Base-by-base conservation (phyloP, 2,888 invertebrate species). In the Agrypnus murinus region DNA sequence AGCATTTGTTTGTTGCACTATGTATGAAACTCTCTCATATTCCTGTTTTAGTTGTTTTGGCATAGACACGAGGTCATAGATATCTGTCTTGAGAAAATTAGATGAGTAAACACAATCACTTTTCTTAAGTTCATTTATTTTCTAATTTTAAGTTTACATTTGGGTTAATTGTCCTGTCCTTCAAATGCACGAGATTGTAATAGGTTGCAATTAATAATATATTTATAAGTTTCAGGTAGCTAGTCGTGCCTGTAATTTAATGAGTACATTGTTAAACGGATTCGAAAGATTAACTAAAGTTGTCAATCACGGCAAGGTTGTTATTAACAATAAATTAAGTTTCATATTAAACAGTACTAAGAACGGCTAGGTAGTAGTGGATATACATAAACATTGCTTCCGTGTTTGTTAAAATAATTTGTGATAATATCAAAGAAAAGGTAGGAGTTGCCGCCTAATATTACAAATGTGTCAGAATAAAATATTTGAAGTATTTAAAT, bases 241-340 rank as follows among this genome's bases (percentile, higher is more conserved):
- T 25, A 43, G 43, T 43, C 14, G 31, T 25, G 25, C 25, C 32
- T 55, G 14, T 34, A 34, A n/a, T 25, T 34, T 55, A 55, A 34
- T 55, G 34, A 55, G 34, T 55, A 34, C 34, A 55, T 55, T 32
- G 55, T 34, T 31, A 17, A 5, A 14, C 7, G 31, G 34, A 55
- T 55, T 55, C 15, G 5, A 25, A 25, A 17, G 36, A 55, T 55
- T 31, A 43, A 58, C 58, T 9, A 7, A 31, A 43, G 19, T 40
- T 58, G 58, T 58, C 58, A 58, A 58, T 58, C 58, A 58, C 12
- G 34, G 55, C 43, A 58, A 58, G 43, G 58, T 43, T 43, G 31
- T 12, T 43, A 14, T 38, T 38, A 12, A 43, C 58, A 40, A 43
- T 58, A 58, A 58, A 58, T 58, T 36, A 25, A 14, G 38, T 58